These are phyloP conservation scores for Coenonympha arcania DNA, from an alignment of 2,888 invertebrate genomes.

Conservation along the genomic window DNA sequence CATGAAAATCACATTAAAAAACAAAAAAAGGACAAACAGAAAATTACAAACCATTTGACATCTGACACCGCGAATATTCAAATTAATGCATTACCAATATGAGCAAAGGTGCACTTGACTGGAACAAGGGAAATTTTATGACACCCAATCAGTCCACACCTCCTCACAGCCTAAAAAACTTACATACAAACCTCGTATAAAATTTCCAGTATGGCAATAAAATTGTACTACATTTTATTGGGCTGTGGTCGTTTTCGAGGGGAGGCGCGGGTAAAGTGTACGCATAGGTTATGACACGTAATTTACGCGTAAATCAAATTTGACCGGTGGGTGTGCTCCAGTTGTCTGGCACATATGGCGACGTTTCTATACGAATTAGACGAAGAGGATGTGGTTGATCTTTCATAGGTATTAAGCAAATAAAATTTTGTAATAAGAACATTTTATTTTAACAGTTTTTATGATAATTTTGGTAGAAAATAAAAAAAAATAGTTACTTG, in stretches of 20 bases:
- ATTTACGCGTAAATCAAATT: constrained; percentile 74
- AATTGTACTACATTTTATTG: constrained; percentile 25
- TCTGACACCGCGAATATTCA: constrained; percentile 75
- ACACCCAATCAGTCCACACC: constrained; percentile 39
- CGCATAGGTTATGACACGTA: constrained; percentile 68
- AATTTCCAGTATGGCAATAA: constrained; percentile 12
- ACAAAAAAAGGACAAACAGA: constrained; percentile 52
- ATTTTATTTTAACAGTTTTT: too few species aligned
- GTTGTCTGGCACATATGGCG: constrained; percentile 70
- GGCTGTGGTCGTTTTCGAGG: constrained; percentile 33
- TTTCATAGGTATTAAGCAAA: too few species aligned
- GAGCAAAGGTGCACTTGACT: constrained; percentile 63
- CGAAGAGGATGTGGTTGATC: too few species aligned
- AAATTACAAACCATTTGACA: constrained; percentile 74
- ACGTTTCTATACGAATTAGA: constrained; percentile 54
- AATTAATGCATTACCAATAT: constrained; percentile 73
- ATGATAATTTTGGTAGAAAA: too few species aligned
- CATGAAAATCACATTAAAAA: constrained; percentile 51
- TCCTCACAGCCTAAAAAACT: constrained; percentile 38
- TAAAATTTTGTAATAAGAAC: too few species aligned
- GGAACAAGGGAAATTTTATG: constrained; percentile 56
- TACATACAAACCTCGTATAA: neutral
- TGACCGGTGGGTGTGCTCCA: constrained; percentile 66
- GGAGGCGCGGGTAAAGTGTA: constrained; percentile 40
- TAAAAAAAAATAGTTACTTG: too few species aligned